Conservation (phyloP, 2,113 vertebrate genomes). For the Chamaetylas fuelleborni region DNA sequence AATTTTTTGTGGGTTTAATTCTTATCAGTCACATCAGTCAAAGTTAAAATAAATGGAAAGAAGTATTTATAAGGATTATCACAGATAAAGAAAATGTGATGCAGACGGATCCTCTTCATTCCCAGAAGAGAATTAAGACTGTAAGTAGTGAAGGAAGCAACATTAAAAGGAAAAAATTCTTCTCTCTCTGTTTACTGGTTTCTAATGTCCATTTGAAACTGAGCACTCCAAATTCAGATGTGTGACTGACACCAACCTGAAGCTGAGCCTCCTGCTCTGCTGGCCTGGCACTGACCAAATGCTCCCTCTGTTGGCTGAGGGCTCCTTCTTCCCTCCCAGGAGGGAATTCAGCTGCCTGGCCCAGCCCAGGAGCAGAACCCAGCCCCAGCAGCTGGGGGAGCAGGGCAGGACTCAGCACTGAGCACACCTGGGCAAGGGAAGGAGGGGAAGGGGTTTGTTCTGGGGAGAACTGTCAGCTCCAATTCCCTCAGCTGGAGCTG, state of each 20-base stretch:
- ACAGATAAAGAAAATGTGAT: background rate
- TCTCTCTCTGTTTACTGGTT: background rate
- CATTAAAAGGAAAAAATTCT: background rate
- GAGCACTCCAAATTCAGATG: background rate
- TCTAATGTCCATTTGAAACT: background rate
- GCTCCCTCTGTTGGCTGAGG: constrained; percentile 39
- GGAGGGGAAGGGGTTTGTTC: background rate
- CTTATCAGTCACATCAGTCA: background rate
- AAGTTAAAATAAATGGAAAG: background rate
- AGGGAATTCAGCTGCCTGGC: background rate
- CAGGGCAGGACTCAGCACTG: background rate
- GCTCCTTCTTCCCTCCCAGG: background rate
- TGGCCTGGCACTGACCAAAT: background rate
- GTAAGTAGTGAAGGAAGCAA: background rate
- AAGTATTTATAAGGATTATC: background rate
- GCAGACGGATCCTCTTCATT: background rate
- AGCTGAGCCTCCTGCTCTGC: background rate
- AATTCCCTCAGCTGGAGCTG: background rate
- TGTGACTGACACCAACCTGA: background rate
- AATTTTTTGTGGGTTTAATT: background rate
- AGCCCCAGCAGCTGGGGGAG: background rate
- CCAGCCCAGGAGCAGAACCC: background rate
- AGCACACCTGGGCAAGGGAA: accelerated
- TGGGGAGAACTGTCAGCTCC: background rate
- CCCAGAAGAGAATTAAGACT: background rate